phyloP scores from a whole-genome alignment of 1,140 invertebrate species.

The Procambarus virginalis region DNA sequence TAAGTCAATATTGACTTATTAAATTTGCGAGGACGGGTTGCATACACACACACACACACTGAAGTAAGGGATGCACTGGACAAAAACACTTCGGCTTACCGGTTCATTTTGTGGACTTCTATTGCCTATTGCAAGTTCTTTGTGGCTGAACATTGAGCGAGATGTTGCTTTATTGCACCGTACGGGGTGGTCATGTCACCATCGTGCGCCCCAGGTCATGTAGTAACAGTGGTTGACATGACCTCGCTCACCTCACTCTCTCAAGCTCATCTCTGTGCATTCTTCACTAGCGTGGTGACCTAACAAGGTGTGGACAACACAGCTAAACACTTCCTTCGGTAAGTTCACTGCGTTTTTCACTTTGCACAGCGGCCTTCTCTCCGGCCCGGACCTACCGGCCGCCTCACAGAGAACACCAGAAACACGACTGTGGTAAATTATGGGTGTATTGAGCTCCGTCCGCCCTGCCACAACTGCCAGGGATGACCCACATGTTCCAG shows the following conservation, averaged over 20 bases:
- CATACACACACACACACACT: no score
- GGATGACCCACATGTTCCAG: neutral
- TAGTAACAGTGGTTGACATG: neutral
- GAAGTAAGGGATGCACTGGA: no score
- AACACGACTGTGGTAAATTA: neutral
- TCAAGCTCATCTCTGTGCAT: no score
- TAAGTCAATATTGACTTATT: no score
- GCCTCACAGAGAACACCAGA: no score
- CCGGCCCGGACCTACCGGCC: no score
- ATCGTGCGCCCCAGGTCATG: neutral
- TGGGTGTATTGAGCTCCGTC: neutral
- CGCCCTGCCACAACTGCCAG: neutral
- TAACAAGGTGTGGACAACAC: no score
- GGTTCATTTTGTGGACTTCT: neutral
- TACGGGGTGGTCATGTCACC: neutral
- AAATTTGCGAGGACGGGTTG: no score
- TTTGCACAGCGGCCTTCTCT: no score
- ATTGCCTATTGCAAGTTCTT: neutral
- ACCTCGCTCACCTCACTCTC: neutral
- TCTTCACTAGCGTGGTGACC: no score
- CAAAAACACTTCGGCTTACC: neutral
- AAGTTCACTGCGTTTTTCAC: no score
- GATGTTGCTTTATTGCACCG: neutral
- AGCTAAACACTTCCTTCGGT: no score
- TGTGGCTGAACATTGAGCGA: slow-evolving; percentile 5